Conservation (phyloP, 2,113 vertebrate genomes). For the Ivindomyrus marchei region DNA sequence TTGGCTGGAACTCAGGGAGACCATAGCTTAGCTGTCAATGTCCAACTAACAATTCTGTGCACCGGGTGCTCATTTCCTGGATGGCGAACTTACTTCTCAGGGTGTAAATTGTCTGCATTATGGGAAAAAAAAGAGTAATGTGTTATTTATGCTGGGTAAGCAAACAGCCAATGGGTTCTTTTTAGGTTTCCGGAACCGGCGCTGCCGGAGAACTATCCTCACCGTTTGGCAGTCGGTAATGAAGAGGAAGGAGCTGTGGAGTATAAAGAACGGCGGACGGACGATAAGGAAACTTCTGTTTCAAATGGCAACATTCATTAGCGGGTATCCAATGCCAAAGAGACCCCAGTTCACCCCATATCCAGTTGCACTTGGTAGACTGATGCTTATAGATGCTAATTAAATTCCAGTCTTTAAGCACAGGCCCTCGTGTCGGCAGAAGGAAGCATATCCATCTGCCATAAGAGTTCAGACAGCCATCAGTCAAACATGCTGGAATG, state of each 20-base stretch:
- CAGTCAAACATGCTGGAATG: not conserved
- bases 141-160: constrained; percentile 11
- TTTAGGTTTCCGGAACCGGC: not conserved
- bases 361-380: not conserved
- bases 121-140: constrained; percentile 1
- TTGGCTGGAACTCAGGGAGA: not conserved
- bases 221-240: not conserved
- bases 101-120: not conserved
- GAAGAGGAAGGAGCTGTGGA: not conserved
- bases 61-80: not conserved
- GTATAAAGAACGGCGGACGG: not conserved
- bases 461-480: not conserved
- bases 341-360: not conserved
- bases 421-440: not conserved
- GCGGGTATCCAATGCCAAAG: not conserved
- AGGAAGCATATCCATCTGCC: not conserved
- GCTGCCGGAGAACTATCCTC: not conserved
- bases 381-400: not conserved
- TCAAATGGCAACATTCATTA: not conserved
- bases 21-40: not conserved
- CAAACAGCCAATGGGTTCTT: not conserved
- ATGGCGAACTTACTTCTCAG: constrained; percentile 1
- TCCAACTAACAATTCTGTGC: not conserved
- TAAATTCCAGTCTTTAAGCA: not conserved
- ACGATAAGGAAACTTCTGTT: not conserved